Base-by-base conservation (phyloP, 2,888 invertebrate genomes). In the Oscheius onirici region DNA sequence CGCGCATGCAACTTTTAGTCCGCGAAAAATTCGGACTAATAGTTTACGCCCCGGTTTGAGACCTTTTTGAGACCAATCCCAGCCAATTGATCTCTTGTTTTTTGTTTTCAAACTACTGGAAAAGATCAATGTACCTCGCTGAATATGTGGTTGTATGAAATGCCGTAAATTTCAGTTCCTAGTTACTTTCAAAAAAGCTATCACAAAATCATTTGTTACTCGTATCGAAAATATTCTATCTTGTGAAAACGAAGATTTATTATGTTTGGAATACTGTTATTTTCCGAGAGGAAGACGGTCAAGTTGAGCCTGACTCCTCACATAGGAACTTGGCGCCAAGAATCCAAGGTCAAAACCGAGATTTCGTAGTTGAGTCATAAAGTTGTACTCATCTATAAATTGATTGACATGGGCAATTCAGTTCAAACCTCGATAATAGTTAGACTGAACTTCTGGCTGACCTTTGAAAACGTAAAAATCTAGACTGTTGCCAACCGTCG, bases 391-490 rank as follows among this genome's bases (percentile, higher is more conserved):
- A 28, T 46, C 63, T 63, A 11, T n/a, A n/a, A 49, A 49, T 17
- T 2, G 15, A 49, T 20, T 13, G 15, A 15, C 28, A 57, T 3
- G 2, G 28, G 34, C 24, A 58, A 40, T 8, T 13, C 6, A 44
- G 1, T 1, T 17, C 15, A 3, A n/a, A 63, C 63, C 49, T 49
- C 46, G 46, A 20, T 26, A 63, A 20, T 49, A 63, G 46, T 63
- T 63, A 8, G 44, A 24, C 34, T 49, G 49, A 49, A 63, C 17
- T 63, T 63, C 63, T 46, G 63, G 63, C 26, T 63, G 63, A 17
- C 49, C 63, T 20, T 63, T 63, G 49, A 63, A 63, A 49, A 63
- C 28, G 34, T 63, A 63, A 28, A 26, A 63, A 28, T 63, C 46
- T 2, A 63, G 20, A 24, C 49, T 63, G 49, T 46, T 20, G 8